Percentiles rank a stretch among this genome's conserved stretches.
These are phyloP conservation scores for Sesia apiformis DNA, from an alignment of 2,888 invertebrate species.

Conservation along the genomic window DNA sequence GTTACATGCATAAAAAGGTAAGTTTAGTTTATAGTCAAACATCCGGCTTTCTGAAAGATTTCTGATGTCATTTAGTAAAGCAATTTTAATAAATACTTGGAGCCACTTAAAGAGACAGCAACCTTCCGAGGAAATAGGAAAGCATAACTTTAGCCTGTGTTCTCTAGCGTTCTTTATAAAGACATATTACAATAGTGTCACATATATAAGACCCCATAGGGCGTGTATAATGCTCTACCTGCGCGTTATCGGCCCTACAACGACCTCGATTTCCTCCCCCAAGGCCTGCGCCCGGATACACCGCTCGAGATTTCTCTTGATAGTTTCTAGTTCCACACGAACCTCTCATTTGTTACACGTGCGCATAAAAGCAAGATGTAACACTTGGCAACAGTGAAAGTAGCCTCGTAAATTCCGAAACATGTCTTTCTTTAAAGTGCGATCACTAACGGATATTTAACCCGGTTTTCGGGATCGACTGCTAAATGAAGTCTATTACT, in stretches of 20 bases:
- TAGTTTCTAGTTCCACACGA: conserved; percentile 47
- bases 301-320: conserved; percentile 52
- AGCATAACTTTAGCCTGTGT: too few relatives aligned
- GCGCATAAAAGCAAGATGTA: conserved; percentile 10
- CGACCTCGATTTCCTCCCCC: conserved; percentile 49
- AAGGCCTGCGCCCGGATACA: conserved; percentile 53
- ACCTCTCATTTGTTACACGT: conserved; percentile 33
- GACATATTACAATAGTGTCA: neutral
- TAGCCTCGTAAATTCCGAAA: conserved; percentile 21
- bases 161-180: neutral
- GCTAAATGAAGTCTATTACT: conserved; percentile 1
- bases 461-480: conserved; percentile 16
- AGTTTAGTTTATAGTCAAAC: conserved; percentile 64
- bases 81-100: neutral
- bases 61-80: neutral
- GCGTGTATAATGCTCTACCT: conserved; percentile 35
- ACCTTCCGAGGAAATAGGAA: too few relatives aligned
- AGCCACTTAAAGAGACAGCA: too few relatives aligned
- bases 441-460: conserved; percentile 21
- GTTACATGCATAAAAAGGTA: conserved; percentile 40
- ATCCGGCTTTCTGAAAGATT: conserved; percentile 43
- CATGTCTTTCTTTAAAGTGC: conserved; percentile 15
- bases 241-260: conserved; percentile 24
- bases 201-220: conserved; percentile 2
- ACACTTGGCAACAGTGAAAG: conserved; percentile 32